Evolutionary conservation across 2,797 vertebrate genomes (phyloP), one percentile per base, ranked within the genome.

Genomic region (Telmatherina bonti): DNA sequence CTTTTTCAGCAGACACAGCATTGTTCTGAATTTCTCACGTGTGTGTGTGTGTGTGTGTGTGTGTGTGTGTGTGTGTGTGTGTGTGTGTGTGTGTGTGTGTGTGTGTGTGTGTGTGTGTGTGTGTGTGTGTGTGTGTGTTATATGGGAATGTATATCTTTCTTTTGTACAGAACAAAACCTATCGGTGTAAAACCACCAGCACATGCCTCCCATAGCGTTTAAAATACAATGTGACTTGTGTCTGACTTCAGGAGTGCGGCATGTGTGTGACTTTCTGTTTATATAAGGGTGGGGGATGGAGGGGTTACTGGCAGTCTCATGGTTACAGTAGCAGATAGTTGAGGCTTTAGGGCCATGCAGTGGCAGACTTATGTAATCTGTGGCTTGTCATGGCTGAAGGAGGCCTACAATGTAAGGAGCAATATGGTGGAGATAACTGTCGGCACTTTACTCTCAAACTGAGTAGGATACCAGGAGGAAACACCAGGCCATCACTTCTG

Each of bases 301-400:
- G 70, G 70, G 22, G 15, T 77, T 16, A 4, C 61, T 83, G 81
- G 81, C 74, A 74, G 69, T 70, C 77, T 83, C 76, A 36, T 75
- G 70, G 76, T 62, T 74, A 81, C 79, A 85, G 86, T 82, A 74
- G 77, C 78, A 84, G 63, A 90, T 73, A 83, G 76, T 75, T 35
- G 45, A 75, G 62, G 76, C 85, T 79, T 27, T 20, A 64, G 62
- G 83, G 78, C 73, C 54, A 20, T 76, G 65, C 79, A 88, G 85
- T 86, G 83, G 76, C 84, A 72, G 60, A 62, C 62, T 92, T 92
- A 89, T 72, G 87, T 86, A 90, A 91, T 79, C 65, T 71, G 60
- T 83, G 73, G 72, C 78, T 68, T 86, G 80, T 82, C 86, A 84
- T 47, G 6, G 72, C 11, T 31, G 56, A 76, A 81, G 71, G 60